These are phyloP conservation scores for Cettia cetti DNA, from an alignment of 2,113 vertebrate genomes.

Conservation along the genomic window DNA sequence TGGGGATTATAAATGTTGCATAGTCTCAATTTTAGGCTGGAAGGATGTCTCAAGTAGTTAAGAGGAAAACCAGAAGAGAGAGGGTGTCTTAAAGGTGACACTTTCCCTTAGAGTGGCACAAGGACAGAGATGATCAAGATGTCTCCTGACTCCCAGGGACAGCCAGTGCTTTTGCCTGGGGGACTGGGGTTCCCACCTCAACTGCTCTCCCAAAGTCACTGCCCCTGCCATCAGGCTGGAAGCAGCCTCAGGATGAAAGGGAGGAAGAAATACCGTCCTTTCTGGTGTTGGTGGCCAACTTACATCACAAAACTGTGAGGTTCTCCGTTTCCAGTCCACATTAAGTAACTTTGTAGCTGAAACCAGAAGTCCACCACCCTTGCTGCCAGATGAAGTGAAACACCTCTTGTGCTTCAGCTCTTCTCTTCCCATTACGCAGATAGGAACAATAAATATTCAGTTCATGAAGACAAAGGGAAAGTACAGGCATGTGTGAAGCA, in stretches of 20 bases:
- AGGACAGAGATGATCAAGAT: not conserved
- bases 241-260: not conserved
- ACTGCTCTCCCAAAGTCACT: not conserved
- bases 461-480: not conserved
- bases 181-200: not conserved
- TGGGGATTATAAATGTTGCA: not conserved
- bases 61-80: not conserved
- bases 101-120: not conserved
- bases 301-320: not conserved
- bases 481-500: not conserved
- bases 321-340: not conserved
- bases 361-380: accelerated
- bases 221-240: not conserved
- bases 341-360: not conserved
- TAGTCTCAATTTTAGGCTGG: not conserved
- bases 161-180: not conserved
- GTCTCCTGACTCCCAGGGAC: accelerated
- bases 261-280: not conserved
- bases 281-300: accelerated
- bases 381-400: not conserved
- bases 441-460: not conserved
- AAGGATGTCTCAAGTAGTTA: not conserved
- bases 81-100: not conserved
- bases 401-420: accelerated
- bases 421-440: not conserved